These are phyloP conservation scores for Parnassius glacialis DNA, from an alignment of 2,888 invertebrate species.

Conservation along the genomic window DNA sequence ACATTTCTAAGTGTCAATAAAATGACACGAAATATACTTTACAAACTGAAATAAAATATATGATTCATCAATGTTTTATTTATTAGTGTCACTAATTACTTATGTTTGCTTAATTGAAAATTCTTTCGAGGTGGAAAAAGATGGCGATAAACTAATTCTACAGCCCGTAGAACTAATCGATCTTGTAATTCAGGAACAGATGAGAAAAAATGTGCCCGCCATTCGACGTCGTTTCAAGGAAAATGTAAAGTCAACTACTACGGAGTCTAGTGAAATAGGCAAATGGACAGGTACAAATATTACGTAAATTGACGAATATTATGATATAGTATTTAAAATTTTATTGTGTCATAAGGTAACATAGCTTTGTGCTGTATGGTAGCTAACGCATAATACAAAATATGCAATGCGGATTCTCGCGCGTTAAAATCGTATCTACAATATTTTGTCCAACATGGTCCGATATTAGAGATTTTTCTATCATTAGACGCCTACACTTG, in stretches of 20 bases:
- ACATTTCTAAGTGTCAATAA: neutral
- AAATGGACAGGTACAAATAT: neutral
- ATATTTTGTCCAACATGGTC: too few relatives aligned
- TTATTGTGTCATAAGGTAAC: too few relatives aligned
- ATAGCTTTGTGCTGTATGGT: too few relatives aligned
- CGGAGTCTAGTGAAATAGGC: neutral
- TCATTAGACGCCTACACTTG: too few relatives aligned
- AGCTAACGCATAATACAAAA: too few relatives aligned
- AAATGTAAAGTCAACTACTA: conserved; percentile 10
- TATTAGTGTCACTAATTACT: conserved; percentile 10
- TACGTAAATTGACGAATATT: too few relatives aligned
- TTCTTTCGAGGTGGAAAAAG: conserved; percentile 23
- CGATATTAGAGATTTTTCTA: too few relatives aligned
- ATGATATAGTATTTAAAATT: too few relatives aligned
- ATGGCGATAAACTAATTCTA: conserved; percentile 43
- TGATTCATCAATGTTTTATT: conserved; percentile 15
- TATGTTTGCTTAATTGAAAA: conserved; percentile 2
- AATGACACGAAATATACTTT: conserved; percentile 6
- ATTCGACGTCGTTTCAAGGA: conserved; percentile 20
- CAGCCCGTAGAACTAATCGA: conserved; percentile 50
- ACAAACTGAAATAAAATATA: conserved; percentile 5
- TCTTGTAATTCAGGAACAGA: conserved; percentile 44
- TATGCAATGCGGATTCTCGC: too few relatives aligned
- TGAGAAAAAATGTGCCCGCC: conserved; percentile 27
- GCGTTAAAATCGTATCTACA: too few relatives aligned